Evolutionary conservation across 2,888 invertebrate species (phyloP).

Genomic region (Acleris cristana): DNA sequence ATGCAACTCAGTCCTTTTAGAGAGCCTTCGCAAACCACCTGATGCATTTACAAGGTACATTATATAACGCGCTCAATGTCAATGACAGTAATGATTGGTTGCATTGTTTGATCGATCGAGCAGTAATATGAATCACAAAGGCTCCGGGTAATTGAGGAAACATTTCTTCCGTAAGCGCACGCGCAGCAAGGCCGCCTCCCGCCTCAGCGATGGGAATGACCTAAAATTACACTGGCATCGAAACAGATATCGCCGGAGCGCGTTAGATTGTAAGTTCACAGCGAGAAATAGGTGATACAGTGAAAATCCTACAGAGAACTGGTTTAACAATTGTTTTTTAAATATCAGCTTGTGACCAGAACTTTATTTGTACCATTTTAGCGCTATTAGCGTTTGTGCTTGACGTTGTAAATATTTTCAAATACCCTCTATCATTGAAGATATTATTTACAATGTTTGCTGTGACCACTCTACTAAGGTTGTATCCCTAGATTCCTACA

Average conservation of each 20-base stretch:
- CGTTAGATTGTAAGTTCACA: slow-evolving; percentile 48
- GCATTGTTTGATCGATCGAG: slow-evolving; percentile 52
- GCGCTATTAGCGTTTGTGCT: too few relatives aligned
- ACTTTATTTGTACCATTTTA: too few relatives aligned
- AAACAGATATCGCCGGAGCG: slow-evolving; percentile 54
- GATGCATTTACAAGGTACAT: slow-evolving; percentile 44
- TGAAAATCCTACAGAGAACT: too few relatives aligned
- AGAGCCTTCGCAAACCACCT: slow-evolving; percentile 11
- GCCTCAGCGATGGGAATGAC: slow-evolving; percentile 67
- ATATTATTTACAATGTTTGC: too few relatives aligned
- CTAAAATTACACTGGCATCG: slow-evolving; percentile 66
- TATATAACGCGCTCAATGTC: slow-evolving; percentile 55
- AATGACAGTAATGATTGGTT: slow-evolving; percentile 50
- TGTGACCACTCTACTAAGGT: not conserved
- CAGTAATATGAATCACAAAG: slow-evolving; percentile 51
- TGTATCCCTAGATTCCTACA: too few relatives aligned
- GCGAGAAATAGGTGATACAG: slow-evolving; percentile 27
- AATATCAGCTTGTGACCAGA: too few relatives aligned
- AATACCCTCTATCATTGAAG: too few relatives aligned
- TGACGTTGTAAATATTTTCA: too few relatives aligned
- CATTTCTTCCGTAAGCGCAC: slow-evolving; percentile 44
- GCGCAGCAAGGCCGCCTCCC: slow-evolving; percentile 58
- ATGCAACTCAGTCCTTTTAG: slow-evolving; percentile 27
- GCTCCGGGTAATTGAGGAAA: slow-evolving; percentile 56
- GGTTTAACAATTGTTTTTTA: too few relatives aligned